Base-by-base conservation (phyloP, 1,140 invertebrate genomes). In the Aphis gossypii region DNA sequence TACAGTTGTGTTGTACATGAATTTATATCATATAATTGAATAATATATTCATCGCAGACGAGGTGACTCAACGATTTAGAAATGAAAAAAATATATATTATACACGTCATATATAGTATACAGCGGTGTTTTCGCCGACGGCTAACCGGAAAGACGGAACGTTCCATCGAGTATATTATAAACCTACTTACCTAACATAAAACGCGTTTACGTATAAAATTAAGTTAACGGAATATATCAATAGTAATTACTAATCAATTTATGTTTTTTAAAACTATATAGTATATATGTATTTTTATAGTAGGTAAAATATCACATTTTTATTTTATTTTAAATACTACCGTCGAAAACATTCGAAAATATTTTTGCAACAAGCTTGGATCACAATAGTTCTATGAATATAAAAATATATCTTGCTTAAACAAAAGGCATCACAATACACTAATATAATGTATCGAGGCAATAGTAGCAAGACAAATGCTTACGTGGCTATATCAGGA, bases 11-110 rank as follows among this genome's bases (percentile, higher is more conserved):
- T 86, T 51, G 86, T 51, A 48, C 25, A 18, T 84, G 38, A 84
- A 84, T 84, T 84, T 30, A n/a, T 76, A 76, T n/a, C 30, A 76
- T 76, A 76, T 76, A 76, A 76, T 76, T 76, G 60, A 76, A 76
- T 76, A 76, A 76, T n/a, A 76, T 76, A 76, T 76, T n/a, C 60
- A 76, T 76, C 60, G 14, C 60, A n/a, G n/a, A 76, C 60, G 14
- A 76, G 60, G 30, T n/a, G 60, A 76, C 60, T 76, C 30, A 1
- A 76, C 30, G 60, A n/a, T 76, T 76, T 76, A 18, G n/a, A 76
- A 18, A 76, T 0, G 14, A n/a, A 76, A 76, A 68, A 60, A 68
- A 68, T 35, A 60, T 5, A 35, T 18, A 18, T 35, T 76, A 76
- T 76, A 35, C n/a, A 35, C 60, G 38, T 41, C 38, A 41, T 41